A percentile compares a stretch with the other conserved stretches of the same genome.
These are phyloP conservation scores for Urechis unicinctus DNA, from an alignment of 2,888 invertebrate genomes.

Conservation along the genomic window DNA sequence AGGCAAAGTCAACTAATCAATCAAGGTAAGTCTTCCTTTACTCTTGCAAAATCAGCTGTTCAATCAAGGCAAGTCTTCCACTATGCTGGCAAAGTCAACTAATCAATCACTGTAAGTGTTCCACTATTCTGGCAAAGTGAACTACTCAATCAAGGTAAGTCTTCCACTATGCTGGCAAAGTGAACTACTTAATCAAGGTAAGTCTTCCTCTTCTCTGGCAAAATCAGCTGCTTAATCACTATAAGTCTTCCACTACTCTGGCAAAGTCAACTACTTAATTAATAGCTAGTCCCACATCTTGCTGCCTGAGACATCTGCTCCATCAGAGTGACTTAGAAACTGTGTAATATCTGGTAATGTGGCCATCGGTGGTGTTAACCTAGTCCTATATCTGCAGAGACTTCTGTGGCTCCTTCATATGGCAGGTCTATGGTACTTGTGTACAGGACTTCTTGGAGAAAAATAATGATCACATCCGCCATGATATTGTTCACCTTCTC, in stretches of 20 bases:
- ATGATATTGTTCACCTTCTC: constrained; percentile 85
- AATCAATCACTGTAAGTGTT: constrained; percentile 62
- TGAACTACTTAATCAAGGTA: constrained; percentile 77
- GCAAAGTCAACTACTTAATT: too few relatives aligned
- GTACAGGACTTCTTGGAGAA: constrained; percentile 82
- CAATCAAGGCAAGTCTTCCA: constrained; percentile 88
- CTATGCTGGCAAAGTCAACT: constrained; percentile 95
- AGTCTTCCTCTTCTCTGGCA: constrained; percentile 4
- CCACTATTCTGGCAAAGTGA: constrained; percentile 56
- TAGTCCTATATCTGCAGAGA: too few relatives aligned
- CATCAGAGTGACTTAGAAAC: too few relatives aligned
- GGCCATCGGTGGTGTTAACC: too few relatives aligned
- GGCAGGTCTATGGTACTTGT: too few relatives aligned
- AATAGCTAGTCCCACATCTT: too few relatives aligned
- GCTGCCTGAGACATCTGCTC: too few relatives aligned
- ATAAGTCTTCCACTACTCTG: neutral
- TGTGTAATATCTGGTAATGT: too few relatives aligned
- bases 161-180: constrained; percentile 91
- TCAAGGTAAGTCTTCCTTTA: constrained; percentile 47
- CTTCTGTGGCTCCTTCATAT: too few relatives aligned
- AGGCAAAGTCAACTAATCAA: constrained; percentile 93
- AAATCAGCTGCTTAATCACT: neutral
- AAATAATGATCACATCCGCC: constrained; percentile 88
- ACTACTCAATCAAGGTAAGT: constrained; percentile 88
- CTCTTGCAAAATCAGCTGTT: constrained; percentile 66